Percentiles rank a stretch among this genome's conserved stretches.
Evolutionary conservation across 2,888 invertebrate genomes (phyloP).

Genomic region (Choreutis nemorana): DNA sequence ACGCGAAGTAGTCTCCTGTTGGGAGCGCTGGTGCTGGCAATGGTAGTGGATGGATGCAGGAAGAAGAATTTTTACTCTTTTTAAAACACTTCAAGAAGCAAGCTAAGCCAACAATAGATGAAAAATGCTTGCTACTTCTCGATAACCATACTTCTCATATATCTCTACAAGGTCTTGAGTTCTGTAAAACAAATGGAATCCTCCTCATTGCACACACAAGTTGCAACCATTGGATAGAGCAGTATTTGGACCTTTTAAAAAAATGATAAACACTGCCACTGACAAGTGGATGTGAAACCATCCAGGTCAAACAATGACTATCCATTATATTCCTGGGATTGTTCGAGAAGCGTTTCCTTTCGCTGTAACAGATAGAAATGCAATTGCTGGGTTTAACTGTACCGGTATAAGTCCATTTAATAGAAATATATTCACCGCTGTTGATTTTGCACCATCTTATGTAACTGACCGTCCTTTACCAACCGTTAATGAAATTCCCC

Average conservation of each 20-base stretch:
- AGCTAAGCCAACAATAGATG: constrained; percentile 4
- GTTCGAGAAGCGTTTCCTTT: constrained; percentile 6
- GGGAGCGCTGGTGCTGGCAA: constrained; percentile 11
- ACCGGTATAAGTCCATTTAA: constrained; percentile 8
- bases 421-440: constrained; percentile 6
- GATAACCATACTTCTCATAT: not conserved
- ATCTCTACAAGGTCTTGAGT: not conserved
- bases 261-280: constrained; percentile 4
- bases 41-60: constrained; percentile 10
- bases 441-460: constrained; percentile 6
- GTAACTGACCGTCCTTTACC: constrained; percentile 7
- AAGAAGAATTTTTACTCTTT: constrained; percentile 10
- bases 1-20: constrained; percentile 11
- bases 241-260: constrained; percentile 6
- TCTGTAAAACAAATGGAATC: constrained; percentile 2
- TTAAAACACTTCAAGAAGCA: constrained; percentile 9
- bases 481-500: constrained; percentile 5
- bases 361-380: constrained; percentile 8
- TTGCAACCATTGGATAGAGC: constrained; percentile 10
- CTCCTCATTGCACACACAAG: constrained; percentile 11
- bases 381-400: constrained; percentile 3
- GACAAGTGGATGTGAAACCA: constrained; percentile 5
- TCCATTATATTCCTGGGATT: constrained; percentile 10
- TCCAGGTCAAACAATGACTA: constrained; percentile 5
- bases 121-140: constrained; percentile 2